Base-by-base conservation (phyloP, 2,797 vertebrate species). In the Carapus acus region DNA sequence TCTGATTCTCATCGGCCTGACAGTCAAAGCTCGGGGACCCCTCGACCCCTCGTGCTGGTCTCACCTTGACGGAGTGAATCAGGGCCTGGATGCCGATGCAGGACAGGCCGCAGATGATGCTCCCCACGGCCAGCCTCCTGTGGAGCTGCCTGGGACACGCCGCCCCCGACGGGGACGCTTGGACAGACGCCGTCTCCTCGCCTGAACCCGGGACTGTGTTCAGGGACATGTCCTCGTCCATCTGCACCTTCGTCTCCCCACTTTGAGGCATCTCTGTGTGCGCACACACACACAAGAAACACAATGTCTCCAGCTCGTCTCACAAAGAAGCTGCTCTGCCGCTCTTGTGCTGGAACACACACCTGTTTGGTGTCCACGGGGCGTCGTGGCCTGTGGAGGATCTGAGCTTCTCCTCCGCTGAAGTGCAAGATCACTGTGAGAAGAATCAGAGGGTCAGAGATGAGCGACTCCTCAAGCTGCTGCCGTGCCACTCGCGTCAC, bases 71-170 rank as follows among this genome's bases (percentile, higher is more conserved):
- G 34, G 92, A 92, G 60, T 86, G 77, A 8, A 86, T 85, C 54
- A 95, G 72, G 8, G 93, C 89, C 33, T 68, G 19, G 55, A 89
- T 53, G 22, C 92, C 92, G 8, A 90, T 57, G 66, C 91, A 94
- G 71, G 89, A 86, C 59, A 88, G 37, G 13, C 91, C 91, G 21
- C 91, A 95, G 61, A 94, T 51, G 74, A 93, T 87, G 84, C 93
- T 92, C 65, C 69, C 49, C 56, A 89, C 75, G 39, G 92, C 89
- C 53, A 91, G 74, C 16, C 13, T 81, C 51, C 90, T 86, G 67
- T 88, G 52, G 57, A 82, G 9, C 16, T 15, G 17, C 0, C 4
- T 0, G 40, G 47, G 37, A 46, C 42, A 62, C 42, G 15, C 16
- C 8, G 19, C 9, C 0, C 8, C 0, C 0, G 0, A 1, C 2